These are phyloP conservation scores for Pseudococcus viburni DNA, from an alignment of 2,888 invertebrate species.

Conservation along the genomic window DNA sequence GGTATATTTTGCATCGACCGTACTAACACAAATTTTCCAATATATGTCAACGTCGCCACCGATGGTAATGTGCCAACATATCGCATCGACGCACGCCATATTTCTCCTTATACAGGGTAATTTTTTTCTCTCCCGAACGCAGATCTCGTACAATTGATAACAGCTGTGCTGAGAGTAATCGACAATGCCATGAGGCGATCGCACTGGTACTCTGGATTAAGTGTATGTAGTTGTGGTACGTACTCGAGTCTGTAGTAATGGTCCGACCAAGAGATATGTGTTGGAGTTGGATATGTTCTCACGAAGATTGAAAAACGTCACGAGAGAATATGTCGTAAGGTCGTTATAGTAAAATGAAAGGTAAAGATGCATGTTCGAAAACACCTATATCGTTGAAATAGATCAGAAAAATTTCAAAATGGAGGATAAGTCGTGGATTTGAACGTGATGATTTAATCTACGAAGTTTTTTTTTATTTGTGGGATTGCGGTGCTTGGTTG, in stretches of 20 bases:
- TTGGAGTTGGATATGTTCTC: neutral
- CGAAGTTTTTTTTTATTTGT: too few relatives aligned
- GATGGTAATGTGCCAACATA: neutral
- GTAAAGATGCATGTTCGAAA: conserved; percentile 4
- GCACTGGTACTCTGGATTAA: neutral
- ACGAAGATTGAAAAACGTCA: conserved; percentile 41
- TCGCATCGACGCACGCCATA: neutral
- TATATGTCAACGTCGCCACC: neutral
- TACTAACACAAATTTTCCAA: conserved; percentile 22
- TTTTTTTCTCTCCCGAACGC: neutral
- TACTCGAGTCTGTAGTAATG: neutral
- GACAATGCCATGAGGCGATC: neutral
- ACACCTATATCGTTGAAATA: neutral
- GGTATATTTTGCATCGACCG: neutral
- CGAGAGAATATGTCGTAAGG: conserved; percentile 37
- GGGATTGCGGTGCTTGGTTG: too few relatives aligned
- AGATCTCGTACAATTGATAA: conserved; percentile 25
- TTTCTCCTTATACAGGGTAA: conserved; percentile 32
- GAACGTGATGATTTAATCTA: neutral
- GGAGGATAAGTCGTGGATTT: neutral
- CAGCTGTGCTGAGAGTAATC: neutral
- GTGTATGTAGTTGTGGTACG: too few relatives aligned
- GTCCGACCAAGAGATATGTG: neutral
- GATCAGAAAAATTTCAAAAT: neutral
- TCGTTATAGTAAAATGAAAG: conserved; percentile 8